A percentile compares a stretch with the other conserved stretches of the same genome.
These are phyloP conservation scores for Phoenoteleia sp. DNA, from an alignment of 2,888 invertebrate species.

Conservation along the genomic window DNA sequence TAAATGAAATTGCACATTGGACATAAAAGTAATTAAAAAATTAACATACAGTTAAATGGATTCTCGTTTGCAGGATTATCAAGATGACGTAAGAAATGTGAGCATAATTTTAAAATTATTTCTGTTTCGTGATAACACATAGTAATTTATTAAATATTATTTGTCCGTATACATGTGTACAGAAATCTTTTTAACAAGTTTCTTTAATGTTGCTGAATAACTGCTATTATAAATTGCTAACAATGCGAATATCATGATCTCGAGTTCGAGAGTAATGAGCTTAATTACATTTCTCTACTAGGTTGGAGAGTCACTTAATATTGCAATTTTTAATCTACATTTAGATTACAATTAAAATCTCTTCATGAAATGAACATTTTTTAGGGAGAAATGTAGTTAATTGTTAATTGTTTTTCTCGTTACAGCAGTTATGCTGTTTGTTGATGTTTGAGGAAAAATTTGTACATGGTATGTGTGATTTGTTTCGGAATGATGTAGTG, in stretches of 20 bases:
- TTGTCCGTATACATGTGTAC: not conserved
- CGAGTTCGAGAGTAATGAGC: conserved; percentile 21
- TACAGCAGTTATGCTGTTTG: conserved; percentile 4
- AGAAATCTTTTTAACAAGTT: not conserved
- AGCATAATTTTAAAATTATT: too few species aligned
- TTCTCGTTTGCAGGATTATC: too few species aligned
- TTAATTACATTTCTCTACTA: conserved; percentile 30
- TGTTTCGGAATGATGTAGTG: too few species aligned
- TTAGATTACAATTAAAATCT: conserved; percentile 47
- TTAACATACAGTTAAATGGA: too few species aligned
- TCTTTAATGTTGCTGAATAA: not conserved
- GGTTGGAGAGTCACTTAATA: conserved; percentile 20
- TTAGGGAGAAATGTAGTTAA: conserved; percentile 2
- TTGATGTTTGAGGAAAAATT: not conserved
- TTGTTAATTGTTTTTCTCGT: conserved; percentile 21
- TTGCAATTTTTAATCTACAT: conserved; percentile 49
- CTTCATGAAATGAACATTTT: conserved; percentile 27
- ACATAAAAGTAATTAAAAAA: too few species aligned
- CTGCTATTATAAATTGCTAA: conserved; percentile 31
- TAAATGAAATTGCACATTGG: too few species aligned
- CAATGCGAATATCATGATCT: conserved; percentile 25
- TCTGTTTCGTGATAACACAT: too few species aligned
- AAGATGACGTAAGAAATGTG: too few species aligned
- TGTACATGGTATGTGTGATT: conserved; percentile 1
- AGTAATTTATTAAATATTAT: not conserved